Evolutionary conservation across 1,140 invertebrate species (phyloP).

Genomic region (Brachionus rubens): DNA sequence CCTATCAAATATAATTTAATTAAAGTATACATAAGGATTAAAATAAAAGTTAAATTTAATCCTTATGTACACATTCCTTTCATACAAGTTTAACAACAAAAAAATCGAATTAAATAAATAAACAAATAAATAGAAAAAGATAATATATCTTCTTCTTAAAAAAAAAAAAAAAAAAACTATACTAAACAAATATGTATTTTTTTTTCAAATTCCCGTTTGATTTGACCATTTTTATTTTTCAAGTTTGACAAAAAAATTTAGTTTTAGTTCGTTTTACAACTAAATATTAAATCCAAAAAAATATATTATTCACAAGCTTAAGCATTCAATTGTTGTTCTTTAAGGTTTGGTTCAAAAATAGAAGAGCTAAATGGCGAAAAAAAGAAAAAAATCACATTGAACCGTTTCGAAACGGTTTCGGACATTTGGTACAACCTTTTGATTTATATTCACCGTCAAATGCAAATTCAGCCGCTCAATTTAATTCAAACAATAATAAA

Average conservation of each 20-base stretch:
- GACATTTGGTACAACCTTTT: conserved; percentile 38
- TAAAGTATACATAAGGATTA: conserved; percentile 37
- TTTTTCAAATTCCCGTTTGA: no score
- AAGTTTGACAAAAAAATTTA: no score
- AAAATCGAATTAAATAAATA: conserved; percentile 31
- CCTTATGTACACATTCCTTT: conserved; percentile 2
- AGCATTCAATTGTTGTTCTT: no score
- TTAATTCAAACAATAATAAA: background rate
- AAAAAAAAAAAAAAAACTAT: no score
- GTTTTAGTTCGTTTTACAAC: no score
- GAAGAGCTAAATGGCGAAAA: conserved; percentile 97
- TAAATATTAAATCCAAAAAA: no score
- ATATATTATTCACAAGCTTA: no score
- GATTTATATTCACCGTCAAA: conserved; percentile 44
- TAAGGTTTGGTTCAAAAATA: conserved; percentile 78
- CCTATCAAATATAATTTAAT: background rate
- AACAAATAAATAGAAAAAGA: background rate
- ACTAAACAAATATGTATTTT: no score
- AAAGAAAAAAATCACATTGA: conserved; percentile 74
- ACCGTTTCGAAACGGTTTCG: conserved; percentile 37
- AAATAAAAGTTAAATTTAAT: conserved; percentile 35
- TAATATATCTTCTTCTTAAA: no score
- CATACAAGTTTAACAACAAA: conserved; percentile 13
- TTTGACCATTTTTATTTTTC: no score
- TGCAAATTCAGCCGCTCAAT: conserved; percentile 21